Base-by-base conservation (phyloP, 2,888 invertebrate genomes). In the Liopterus haemorrhoidalis region DNA sequence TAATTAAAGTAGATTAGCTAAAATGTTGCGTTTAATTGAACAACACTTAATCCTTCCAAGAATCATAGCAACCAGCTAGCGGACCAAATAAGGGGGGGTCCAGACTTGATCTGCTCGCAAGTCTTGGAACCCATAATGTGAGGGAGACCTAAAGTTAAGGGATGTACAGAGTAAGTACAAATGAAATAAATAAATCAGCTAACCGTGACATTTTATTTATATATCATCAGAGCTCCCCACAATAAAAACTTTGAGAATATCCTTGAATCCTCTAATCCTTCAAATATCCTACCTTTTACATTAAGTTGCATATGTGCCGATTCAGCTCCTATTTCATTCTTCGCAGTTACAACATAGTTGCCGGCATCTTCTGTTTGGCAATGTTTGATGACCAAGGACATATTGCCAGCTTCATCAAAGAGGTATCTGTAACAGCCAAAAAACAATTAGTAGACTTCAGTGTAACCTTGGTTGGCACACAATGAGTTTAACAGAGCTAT, bases 321-420 rank as follows among this genome's bases (percentile, higher is more conserved):
- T 57, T 86, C 88, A 56, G 80, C 81, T 1, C 92, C 92, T 2
- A 91, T 72, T 50, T 92, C 90, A 63, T 93, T 93, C 58, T 77
- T 75, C 1, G 91, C 91, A 6, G 74, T 77, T 48, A 90, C 79
- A 24, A 78, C 78, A 68, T 96, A 96, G 48, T 77, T 75, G 25
- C 90, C 92, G 4, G 86, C 87, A 65, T 95, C 95, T 15, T 81
- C 78, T 1, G 79, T 75, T 4, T 78, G 76, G 11, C 92, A 86
- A 60, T 85, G 84, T 69, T 91, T 91, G 47, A 96, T 92, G 2
- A 91, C 81, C 31, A 96, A 73, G 0, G 92, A 87, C 72, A 91
- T 82, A 46, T 78, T 85, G 64, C 93, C 91, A 40, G 87, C 88
- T 60, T 93, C 91, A 68, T 92, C 92, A 69, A 87, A 88, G 3